Conservation (phyloP, 2,797 vertebrate species). For the Gorsachius magnificus region DNA sequence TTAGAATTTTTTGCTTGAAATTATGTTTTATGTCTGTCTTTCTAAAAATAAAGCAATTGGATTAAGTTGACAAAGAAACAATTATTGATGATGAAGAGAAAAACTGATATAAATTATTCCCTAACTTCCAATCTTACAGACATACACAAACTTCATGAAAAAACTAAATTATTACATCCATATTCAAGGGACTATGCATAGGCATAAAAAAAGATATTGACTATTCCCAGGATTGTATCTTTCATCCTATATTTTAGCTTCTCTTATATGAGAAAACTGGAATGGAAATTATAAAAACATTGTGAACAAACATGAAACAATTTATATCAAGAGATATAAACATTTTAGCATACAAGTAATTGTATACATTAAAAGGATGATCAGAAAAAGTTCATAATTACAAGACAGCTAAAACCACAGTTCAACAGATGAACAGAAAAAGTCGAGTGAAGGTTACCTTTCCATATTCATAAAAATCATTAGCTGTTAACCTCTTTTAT, state of each 20-base stretch:
- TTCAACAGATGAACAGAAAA: neutral
- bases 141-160: neutral
- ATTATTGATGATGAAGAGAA: neutral
- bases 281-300: neutral
- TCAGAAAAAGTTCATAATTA: neutral
- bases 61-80: neutral
- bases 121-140: neutral
- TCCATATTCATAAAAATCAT: neutral
- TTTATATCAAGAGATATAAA: neutral
- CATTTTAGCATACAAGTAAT: neutral
- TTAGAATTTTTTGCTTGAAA: neutral
- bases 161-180: neutral
- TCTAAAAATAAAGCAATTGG: neutral
- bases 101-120: neutral
- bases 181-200: neutral
- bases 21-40: neutral
- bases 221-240: neutral
- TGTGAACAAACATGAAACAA: neutral
- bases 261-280: neutral
- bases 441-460: neutral
- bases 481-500: constrained; percentile 4
- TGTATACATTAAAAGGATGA: neutral
- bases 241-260: neutral
- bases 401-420: neutral
- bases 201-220: neutral